Evolutionary conservation across 2,113 vertebrate species (phyloP), one percentile per base, ranked within the genome.

Genomic region (Puntigrus tetrazona): DNA sequence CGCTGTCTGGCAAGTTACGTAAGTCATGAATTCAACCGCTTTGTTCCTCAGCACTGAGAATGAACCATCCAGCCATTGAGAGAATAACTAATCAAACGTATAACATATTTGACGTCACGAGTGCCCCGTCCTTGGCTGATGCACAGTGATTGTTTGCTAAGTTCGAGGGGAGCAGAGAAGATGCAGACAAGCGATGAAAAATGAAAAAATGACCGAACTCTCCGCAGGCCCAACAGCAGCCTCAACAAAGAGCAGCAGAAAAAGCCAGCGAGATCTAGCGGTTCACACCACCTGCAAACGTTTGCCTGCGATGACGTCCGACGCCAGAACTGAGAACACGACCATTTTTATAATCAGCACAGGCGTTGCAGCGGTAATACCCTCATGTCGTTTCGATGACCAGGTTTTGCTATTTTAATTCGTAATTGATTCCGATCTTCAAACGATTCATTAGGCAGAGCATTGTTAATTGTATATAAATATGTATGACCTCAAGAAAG

Each of bases 401-500:
- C 45, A 27, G 67, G 38, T 45, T 61, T 47, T 52, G 38, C 16
- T 81, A 13, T 78, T 81, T 81, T 36, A 69, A 69, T 81, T 31
- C 63, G 69, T 22, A 69, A 31, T 25, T 45, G 9, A 81, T 65
- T 69, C 61, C 41, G 52, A 29, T 81, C 63, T n/a, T 50, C 38
- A 47, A 29, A 65, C 61, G 38, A 59, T 78, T 78, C 34, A 78
- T 59, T 78, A 78, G 34, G 31, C 34, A 78, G 75, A 57, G 52
- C 52, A 38, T 59, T 78, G 52, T 27, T 78, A 78, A 78, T 59
- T 57, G 75, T 52, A 9, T 59, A 78, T 78, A 16, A 16, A 78
- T 78, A 78, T 78, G 38, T 78, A 78, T 59, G 75, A 78, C 47
- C 31, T 55, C 38, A 38, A 59, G 57, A 38, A 78, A 59, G 52